Conservation (phyloP, 2,888 invertebrate genomes). For the Ochropacha duplaris region DNA sequence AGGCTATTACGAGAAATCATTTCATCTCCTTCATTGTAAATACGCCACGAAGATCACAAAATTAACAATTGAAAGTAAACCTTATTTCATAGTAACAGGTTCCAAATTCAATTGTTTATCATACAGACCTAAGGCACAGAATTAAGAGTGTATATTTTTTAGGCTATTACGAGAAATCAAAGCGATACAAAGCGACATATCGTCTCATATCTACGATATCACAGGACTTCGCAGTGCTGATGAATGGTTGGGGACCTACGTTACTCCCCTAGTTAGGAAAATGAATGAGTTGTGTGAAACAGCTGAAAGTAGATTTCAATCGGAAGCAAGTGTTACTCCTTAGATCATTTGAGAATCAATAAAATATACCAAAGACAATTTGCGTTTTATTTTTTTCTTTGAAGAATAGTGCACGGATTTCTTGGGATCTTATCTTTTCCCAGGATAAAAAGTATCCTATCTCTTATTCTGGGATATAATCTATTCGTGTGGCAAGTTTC, state of each 20-base stretch:
- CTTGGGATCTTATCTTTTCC: too few relatives aligned
- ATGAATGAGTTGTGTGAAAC: slow-evolving; percentile 61
- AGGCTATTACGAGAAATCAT: too few relatives aligned
- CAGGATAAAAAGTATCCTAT: too few relatives aligned
- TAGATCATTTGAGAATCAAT: slow-evolving; percentile 9
- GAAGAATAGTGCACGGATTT: too few relatives aligned
- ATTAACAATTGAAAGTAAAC: too few relatives aligned
- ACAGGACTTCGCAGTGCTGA: slow-evolving; percentile 83
- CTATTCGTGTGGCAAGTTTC: too few relatives aligned
- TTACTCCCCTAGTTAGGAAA: slow-evolving; percentile 64
- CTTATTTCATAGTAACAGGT: too few relatives aligned
- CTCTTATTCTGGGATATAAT: too few relatives aligned
- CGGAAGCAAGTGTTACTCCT: slow-evolving; percentile 31
- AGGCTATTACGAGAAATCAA: slow-evolving; percentile 29
- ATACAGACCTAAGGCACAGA: too few relatives aligned
- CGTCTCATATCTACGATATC: slow-evolving; percentile 73
- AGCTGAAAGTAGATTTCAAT: slow-evolving; percentile 23
- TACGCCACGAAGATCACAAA: too few relatives aligned
- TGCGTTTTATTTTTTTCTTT: background rate
- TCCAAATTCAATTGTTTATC: too few relatives aligned
- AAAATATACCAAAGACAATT: slow-evolving; percentile 1
- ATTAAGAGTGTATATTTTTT: slow-evolving; percentile 8
- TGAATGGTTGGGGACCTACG: slow-evolving; percentile 84
- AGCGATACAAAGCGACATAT: slow-evolving; percentile 78
- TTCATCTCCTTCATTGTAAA: too few relatives aligned